These are phyloP conservation scores for Panonychus citri DNA, from an alignment of 1,140 invertebrate genomes.

Conservation along the genomic window DNA sequence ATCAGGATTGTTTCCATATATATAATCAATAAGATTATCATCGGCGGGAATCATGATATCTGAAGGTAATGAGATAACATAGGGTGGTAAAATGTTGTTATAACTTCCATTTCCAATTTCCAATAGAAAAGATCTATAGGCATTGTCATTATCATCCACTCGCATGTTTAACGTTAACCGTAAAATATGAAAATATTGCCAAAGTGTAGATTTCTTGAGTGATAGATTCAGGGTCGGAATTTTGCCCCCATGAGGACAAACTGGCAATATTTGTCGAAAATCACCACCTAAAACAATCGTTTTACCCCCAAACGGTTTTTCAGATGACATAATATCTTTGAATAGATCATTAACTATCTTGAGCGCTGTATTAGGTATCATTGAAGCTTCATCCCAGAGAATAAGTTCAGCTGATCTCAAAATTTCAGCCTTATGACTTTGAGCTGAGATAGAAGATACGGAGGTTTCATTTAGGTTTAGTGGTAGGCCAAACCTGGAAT, in stretches of 20 bases:
- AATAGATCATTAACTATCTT: constrained; percentile 19
- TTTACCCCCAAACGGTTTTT: constrained; percentile 10
- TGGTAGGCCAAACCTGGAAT: constrained; percentile 26
- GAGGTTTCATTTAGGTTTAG: constrained; percentile 14
- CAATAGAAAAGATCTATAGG: background rate
- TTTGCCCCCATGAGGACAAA: constrained; percentile 20
- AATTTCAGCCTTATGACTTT: constrained; percentile 5
- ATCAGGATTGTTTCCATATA: background rate
- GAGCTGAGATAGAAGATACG: constrained; percentile 5
- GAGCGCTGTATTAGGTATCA: constrained; percentile 10
- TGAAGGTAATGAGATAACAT: background rate
- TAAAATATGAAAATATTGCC: constrained; percentile 5
- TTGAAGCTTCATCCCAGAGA: constrained; percentile 17
- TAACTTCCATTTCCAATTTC: background rate
- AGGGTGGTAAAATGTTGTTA: too few relatives aligned
- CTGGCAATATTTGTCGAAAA: constrained; percentile 26
- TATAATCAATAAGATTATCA: background rate
- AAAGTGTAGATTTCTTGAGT: constrained; percentile 18
- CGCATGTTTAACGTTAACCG: background rate
- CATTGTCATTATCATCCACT: background rate
- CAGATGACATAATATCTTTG: constrained; percentile 18
- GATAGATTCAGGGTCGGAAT: constrained; percentile 20
- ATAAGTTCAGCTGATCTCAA: constrained; percentile 11
- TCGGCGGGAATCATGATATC: background rate
- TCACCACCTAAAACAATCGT: constrained; percentile 22